These are phyloP conservation scores for Melanotaenia duboulayi DNA, from an alignment of 2,113 vertebrate species.

Conservation along the genomic window DNA sequence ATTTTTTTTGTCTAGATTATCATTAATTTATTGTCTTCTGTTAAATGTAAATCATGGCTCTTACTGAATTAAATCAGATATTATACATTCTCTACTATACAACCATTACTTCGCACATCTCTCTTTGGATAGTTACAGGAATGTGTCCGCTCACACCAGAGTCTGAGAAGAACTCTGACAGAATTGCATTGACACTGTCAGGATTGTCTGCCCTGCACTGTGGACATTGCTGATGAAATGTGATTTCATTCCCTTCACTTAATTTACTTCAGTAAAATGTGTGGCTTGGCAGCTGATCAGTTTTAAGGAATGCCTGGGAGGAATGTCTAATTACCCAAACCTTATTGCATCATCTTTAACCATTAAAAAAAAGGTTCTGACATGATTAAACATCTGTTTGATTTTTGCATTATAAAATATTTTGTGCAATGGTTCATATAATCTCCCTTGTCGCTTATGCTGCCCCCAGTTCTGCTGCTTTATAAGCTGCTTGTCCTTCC, in stretches of 20 bases:
- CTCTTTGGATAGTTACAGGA: background rate
- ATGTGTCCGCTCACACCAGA: constrained; percentile 1
- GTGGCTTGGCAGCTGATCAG: constrained; percentile 44
- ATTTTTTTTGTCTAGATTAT: no score
- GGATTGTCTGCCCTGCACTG: constrained; percentile 23
- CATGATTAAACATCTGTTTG: constrained; percentile 56
- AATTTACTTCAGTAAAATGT: constrained; percentile 38
- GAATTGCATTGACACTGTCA: background rate
- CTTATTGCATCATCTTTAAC: constrained; percentile 59
- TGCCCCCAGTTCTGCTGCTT: constrained; percentile 38
- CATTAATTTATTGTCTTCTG: no score
- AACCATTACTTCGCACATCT: background rate
- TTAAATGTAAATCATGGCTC: no score
- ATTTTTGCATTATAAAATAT: constrained; percentile 54
- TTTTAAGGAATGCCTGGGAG: constrained; percentile 49
- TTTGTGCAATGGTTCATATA: constrained; percentile 59
- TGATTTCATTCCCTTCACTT: constrained; percentile 38
- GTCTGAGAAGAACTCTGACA: constrained; percentile 2
- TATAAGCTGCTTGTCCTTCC: constrained; percentile 54
- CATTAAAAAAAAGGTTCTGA: constrained; percentile 38
- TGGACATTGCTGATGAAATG: constrained; percentile 36
- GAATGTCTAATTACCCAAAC: constrained; percentile 57
- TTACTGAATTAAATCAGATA: background rate
- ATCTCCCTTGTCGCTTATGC: constrained; percentile 47
- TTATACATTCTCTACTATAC: background rate